Conservation (phyloP, 2,113 vertebrate species). For the Martes martes region DNA sequence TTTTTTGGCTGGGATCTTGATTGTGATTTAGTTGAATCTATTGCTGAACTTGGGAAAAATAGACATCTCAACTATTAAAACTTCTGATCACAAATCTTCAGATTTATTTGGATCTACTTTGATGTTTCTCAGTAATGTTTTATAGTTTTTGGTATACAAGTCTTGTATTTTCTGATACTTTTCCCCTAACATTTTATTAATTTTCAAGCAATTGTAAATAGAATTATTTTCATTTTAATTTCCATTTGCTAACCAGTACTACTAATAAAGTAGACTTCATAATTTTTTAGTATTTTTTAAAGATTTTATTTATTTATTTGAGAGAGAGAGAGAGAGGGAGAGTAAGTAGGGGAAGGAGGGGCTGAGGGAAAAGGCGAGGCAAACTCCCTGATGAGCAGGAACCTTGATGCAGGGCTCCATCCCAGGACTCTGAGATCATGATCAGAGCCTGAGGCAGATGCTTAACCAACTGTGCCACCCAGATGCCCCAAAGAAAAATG, state of each 20-base stretch:
- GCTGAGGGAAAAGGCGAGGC: neutral
- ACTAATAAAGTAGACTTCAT: neutral
- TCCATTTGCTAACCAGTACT: neutral
- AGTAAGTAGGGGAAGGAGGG: neutral
- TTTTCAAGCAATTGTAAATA: neutral
- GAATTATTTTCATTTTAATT: neutral
- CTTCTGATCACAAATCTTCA: neutral
- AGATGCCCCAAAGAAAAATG: neutral
- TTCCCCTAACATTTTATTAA: neutral
- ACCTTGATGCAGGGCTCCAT: neutral
- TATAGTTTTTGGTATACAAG: neutral
- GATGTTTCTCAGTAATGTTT: neutral
- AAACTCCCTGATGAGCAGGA: neutral
- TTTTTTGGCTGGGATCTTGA: neutral
- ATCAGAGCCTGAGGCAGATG: neutral
- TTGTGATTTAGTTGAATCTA: neutral
- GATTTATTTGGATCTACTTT: neutral
- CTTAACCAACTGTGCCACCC: neutral
- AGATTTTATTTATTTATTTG: too few species aligned
- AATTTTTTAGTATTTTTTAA: neutral
- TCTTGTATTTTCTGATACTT: neutral
- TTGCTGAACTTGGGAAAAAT: neutral
- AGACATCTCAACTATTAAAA: neutral
- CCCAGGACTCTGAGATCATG: neutral
- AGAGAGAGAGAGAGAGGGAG: neutral